Conservation (phyloP, 1,140 invertebrate species). For the Latrodectus geometricus region DNA sequence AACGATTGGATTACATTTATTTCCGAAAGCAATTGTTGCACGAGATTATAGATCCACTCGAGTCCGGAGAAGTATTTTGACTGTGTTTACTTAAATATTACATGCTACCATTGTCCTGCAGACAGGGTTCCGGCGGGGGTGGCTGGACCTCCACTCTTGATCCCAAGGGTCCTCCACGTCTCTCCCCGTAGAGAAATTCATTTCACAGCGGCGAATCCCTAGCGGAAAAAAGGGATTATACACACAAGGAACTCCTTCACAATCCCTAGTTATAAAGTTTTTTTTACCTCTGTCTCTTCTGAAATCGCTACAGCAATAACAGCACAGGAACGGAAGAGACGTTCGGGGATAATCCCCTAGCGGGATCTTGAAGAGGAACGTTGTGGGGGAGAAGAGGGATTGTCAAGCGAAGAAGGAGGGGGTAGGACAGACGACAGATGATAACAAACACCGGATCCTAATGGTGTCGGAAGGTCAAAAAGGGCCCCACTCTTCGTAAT, state of each 20-base stretch:
- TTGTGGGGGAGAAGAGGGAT: not conserved
- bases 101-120: no score
- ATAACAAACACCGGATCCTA: constrained; percentile 50
- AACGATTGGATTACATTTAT: no score
- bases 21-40: no score
- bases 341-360: not conserved
- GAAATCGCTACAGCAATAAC: not conserved
- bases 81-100: no score
- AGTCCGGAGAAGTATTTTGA: no score
- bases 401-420: constrained; percentile 14
- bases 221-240: constrained; percentile 1
- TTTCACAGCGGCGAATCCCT: not conserved
- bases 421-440: constrained; percentile 12
- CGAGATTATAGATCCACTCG: no score
- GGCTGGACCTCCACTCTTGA: not conserved
- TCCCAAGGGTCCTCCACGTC: not conserved
- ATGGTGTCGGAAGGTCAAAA: constrained; percentile 51
- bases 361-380: not conserved
- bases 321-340: not conserved
- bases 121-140: no score
- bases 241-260: not conserved
- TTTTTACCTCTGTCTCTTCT: not conserved
- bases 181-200: not conserved
- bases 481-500: constrained; percentile 25
- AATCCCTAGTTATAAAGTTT: not conserved